A percentile compares a stretch with the other conserved stretches of the same genome.
These are phyloP conservation scores for Piaya cayana DNA, from an alignment of 2,113 vertebrate genomes.

Conservation along the genomic window DNA sequence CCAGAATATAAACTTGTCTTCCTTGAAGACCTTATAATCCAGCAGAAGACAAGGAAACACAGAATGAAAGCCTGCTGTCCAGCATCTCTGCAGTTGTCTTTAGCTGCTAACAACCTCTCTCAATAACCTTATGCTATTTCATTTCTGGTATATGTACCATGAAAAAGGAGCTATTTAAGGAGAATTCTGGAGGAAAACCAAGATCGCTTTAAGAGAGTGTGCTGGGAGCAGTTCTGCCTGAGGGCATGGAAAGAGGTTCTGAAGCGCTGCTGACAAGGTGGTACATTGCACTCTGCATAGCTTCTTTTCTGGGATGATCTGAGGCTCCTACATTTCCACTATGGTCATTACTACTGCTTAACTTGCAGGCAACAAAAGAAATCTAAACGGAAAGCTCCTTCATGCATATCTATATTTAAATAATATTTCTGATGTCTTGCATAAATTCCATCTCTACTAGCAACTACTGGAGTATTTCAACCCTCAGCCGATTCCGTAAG, in stretches of 20 bases:
- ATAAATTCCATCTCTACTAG: background rate
- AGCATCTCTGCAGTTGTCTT: background rate
- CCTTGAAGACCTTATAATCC: background rate
- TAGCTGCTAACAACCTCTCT: background rate
- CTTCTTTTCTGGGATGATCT: background rate
- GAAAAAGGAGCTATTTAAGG: background rate
- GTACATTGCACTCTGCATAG: background rate
- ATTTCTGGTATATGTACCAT: background rate
- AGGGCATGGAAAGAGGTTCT: accelerated
- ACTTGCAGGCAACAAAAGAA: background rate
- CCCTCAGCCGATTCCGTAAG: background rate
- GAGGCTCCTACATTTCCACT: background rate
- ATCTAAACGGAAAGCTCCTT: background rate
- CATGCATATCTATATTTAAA: background rate
- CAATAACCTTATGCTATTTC: background rate
- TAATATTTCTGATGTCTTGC: background rate
- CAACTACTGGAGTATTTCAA: background rate
- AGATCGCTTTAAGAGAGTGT: background rate
- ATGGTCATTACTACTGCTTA: background rate
- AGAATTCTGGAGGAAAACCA: background rate
- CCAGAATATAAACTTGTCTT: background rate
- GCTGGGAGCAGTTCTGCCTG: background rate
- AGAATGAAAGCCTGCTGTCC: background rate
- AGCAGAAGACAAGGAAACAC: background rate
- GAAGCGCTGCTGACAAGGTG: background rate